These are phyloP conservation scores for Dicrurus megarhynchus DNA, from an alignment of 2,113 vertebrate genomes.

Conservation along the genomic window DNA sequence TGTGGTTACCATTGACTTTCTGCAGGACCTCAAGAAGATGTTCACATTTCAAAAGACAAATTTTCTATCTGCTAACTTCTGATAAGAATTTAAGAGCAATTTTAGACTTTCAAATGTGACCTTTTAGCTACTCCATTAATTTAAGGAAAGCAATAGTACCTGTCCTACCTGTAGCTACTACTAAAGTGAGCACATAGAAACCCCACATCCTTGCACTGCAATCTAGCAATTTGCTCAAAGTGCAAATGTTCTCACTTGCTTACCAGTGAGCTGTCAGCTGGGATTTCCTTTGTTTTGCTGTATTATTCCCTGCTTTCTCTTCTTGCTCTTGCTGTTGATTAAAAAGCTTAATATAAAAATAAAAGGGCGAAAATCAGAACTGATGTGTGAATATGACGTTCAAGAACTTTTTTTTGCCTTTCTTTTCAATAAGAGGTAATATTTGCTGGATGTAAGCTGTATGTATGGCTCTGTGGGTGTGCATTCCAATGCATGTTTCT, in stretches of 20 bases:
- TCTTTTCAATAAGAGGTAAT: background rate
- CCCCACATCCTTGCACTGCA: background rate
- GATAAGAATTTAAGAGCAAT: background rate
- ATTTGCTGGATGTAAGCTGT: background rate
- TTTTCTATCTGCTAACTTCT: background rate
- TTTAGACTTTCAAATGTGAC: background rate
- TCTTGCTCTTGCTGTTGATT: background rate
- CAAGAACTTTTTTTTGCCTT: background rate
- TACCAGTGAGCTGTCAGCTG: background rate
- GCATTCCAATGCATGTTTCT: background rate
- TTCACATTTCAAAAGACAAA: background rate
- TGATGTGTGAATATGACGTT: background rate
- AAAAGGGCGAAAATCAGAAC: background rate
- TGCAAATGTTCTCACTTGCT: background rate
- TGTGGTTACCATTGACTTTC: background rate
- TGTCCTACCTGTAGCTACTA: background rate
- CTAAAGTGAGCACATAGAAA: background rate
- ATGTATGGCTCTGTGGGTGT: background rate
- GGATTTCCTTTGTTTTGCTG: background rate
- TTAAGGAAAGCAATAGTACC: background rate
- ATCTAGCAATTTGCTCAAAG: background rate
- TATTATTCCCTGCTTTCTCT: background rate
- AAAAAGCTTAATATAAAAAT: background rate
- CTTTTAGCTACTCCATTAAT: background rate
- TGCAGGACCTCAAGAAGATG: background rate